Conservation (phyloP, 2,797 vertebrate genomes). For the Antrozous pallidus region DNA sequence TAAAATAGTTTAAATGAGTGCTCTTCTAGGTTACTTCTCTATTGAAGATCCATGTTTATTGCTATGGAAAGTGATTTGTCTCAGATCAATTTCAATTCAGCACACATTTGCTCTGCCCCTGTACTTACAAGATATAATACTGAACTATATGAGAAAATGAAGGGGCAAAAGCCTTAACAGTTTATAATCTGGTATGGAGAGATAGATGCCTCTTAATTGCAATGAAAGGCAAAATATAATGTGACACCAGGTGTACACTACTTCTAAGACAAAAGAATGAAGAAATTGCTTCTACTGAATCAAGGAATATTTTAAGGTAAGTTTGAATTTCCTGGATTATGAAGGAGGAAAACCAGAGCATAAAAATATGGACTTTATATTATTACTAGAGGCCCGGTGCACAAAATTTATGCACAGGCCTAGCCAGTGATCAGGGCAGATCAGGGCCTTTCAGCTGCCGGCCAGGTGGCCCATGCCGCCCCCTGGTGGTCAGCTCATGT, state of each 20-base stretch:
- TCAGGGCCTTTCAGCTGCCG: too few relatives aligned
- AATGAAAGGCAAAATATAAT: not conserved
- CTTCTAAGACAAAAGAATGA: not conserved
- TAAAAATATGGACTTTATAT: not conserved
- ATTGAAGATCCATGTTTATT: not conserved
- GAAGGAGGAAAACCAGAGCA: not conserved
- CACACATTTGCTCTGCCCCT: not conserved
- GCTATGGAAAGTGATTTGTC: not conserved
- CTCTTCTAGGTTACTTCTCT: not conserved
- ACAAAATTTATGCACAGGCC: too few relatives aligned
- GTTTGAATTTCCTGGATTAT: not conserved
- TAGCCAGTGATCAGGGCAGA: too few relatives aligned
- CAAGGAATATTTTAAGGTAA: not conserved
- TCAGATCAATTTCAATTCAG: conserved; percentile 26
- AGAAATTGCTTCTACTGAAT: not conserved
- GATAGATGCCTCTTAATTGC: not conserved
- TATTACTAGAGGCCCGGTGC: not conserved
- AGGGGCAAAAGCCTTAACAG: not conserved
- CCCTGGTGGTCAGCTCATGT: too few relatives aligned
- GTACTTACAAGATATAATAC: not conserved
- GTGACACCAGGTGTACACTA: not conserved
- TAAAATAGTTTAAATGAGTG: not conserved
- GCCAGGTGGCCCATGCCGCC: too few relatives aligned
- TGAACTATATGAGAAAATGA: not conserved
- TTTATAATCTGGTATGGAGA: not conserved